These are phyloP conservation scores for Haliclona indistincta DNA, from an alignment of 37 sponge, comb jelly and placozoan species.

Conservation along the genomic window DNA sequence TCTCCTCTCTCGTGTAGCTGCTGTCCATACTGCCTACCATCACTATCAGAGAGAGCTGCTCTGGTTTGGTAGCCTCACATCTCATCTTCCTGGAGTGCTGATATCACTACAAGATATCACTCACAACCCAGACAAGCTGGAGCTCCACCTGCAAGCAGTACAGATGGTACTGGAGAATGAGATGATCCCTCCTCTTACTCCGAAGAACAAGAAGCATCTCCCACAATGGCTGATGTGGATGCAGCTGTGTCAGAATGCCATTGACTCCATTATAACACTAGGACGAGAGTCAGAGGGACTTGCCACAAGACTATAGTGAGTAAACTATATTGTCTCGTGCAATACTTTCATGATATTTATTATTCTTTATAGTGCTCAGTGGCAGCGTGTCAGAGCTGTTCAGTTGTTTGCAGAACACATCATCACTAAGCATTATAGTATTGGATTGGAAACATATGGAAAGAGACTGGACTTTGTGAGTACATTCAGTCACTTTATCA, in stretches of 20 bases:
- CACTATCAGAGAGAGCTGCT: slow-evolving; percentile 11
- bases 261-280: slow-evolving; percentile 15
- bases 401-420: slow-evolving; percentile 67
- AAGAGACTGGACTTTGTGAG: slow-evolving; percentile 35
- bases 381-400: slow-evolving; percentile 52
- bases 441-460: slow-evolving; percentile 25
- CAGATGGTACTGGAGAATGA: background rate
- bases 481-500: background rate
- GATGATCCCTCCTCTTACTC: background rate
- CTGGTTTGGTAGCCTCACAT: slow-evolving; percentile 52
- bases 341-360: background rate
- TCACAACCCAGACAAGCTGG: background rate
- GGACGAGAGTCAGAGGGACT: background rate
- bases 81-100: slow-evolving; percentile 38
- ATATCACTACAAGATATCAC: background rate
- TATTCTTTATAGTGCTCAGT: slow-evolving; percentile 21
- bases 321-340: background rate
- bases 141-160: slow-evolving; percentile 25
- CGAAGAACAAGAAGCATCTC: background rate
- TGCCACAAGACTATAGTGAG: background rate
- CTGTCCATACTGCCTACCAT: slow-evolving; percentile 51
- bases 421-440: too few species aligned
- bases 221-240: slow-evolving; percentile 17
- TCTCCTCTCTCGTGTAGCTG: slow-evolving; percentile 25
- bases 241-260: slow-evolving; percentile 23